These are phyloP conservation scores for Peromyscus californicus DNA, from an alignment of 2,113 vertebrate genomes.

Conservation along the genomic window DNA sequence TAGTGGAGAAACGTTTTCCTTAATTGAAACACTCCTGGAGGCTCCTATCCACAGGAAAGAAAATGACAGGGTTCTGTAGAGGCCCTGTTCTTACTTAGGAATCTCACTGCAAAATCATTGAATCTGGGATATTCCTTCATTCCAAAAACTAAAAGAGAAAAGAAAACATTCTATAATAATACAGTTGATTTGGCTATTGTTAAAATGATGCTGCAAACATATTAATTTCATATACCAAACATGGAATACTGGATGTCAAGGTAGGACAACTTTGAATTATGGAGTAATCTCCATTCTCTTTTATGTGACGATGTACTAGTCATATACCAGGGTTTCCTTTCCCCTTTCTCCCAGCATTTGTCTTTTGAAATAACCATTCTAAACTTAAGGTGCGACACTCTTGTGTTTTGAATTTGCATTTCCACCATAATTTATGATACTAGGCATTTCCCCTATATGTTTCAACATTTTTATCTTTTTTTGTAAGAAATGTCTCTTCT, in stretches of 20 bases:
- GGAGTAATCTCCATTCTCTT: not conserved
- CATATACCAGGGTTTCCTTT: not conserved
- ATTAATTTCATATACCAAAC: not conserved
- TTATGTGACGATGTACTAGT: not conserved
- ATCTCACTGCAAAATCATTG: conserved; percentile 1
- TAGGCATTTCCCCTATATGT: not conserved
- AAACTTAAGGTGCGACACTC: not conserved
- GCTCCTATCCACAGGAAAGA: not conserved
- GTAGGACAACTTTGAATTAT: not conserved
- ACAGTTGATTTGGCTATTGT: not conserved
- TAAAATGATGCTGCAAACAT: too few relatives aligned
- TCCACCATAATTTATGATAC: not conserved
- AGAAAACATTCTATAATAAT: not conserved
- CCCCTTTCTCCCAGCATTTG: not conserved
- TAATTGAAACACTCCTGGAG: not conserved
- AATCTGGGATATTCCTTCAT: not conserved
- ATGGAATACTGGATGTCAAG: not conserved
- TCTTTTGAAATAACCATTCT: not conserved
- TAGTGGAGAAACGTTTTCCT: not conserved
- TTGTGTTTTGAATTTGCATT: not conserved
- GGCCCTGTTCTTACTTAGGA: not conserved
- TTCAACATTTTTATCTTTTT: not conserved
- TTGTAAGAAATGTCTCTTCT: not conserved
- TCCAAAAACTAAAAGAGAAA: not conserved
- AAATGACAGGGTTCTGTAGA: not conserved